Conservation (phyloP, 2,113 vertebrate species). For the Chauna torquata region DNA sequence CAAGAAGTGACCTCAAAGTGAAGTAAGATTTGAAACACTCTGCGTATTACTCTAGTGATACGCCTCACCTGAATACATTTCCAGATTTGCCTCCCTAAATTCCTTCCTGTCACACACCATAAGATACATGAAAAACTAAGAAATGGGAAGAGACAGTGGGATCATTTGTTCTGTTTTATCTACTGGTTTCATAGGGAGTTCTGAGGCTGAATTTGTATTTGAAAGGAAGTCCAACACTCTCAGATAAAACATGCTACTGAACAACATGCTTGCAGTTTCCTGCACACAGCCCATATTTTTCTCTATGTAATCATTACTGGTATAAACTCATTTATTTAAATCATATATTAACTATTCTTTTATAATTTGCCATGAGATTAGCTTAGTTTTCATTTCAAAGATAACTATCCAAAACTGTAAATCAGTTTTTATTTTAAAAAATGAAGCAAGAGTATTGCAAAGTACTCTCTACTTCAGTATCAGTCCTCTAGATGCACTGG, state of each 20-base stretch:
- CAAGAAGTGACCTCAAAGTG: background rate
- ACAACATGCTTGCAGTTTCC: background rate
- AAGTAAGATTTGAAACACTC: background rate
- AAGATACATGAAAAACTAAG: conserved; percentile 17
- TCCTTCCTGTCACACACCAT: background rate
- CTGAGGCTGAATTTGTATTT: conserved; percentile 18
- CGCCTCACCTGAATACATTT: background rate
- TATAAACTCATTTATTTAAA: background rate
- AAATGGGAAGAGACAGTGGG: background rate
- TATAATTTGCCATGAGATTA: background rate
- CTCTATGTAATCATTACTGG: background rate
- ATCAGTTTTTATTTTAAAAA: background rate
- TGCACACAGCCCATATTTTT: background rate
- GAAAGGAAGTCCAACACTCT: conserved; percentile 10
- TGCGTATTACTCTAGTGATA: background rate
- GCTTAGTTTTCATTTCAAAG: background rate
- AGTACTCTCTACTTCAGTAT: background rate
- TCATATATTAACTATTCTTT: background rate
- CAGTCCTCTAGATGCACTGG: background rate
- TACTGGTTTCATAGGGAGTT: background rate
- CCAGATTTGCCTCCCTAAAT: background rate
- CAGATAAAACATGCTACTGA: background rate
- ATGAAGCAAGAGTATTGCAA: background rate
- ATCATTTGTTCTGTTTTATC: background rate
- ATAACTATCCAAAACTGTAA: background rate